Percentiles rank a stretch among this genome's conserved stretches.
phyloP scores from a whole-genome alignment of 2,797 vertebrate species.

The Ceryle rudis region DNA sequence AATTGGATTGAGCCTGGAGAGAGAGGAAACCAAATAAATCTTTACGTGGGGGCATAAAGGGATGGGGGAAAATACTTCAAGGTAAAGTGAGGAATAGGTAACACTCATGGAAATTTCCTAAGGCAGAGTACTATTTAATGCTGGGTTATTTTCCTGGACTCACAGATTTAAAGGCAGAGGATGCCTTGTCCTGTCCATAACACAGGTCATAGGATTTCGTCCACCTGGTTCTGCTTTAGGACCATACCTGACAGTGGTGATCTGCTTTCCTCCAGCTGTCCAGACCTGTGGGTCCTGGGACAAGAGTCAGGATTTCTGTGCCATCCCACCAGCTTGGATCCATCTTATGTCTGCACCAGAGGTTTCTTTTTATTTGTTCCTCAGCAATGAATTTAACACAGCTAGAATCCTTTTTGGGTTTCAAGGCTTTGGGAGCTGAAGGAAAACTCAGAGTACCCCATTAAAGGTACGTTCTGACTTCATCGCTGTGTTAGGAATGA shows the following conservation, averaged over 20 bases:
- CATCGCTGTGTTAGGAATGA: neutral
- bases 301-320: neutral
- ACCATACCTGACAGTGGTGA: neutral
- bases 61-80: neutral
- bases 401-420: neutral
- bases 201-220: neutral
- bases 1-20: conserved; percentile 54
- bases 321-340: neutral
- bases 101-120: neutral
- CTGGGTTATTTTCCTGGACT: neutral
- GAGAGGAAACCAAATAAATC: conserved; percentile 41
- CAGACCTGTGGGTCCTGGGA: neutral
- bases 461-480: neutral
- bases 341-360: neutral
- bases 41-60: neutral
- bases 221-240: neutral
- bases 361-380: neutral
- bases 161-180: neutral
- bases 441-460: neutral
- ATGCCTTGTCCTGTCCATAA: neutral
- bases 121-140: neutral
- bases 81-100: neutral
- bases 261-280: neutral
- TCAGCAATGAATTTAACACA: neutral
- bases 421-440: neutral